A percentile compares a stretch with the other conserved stretches of the same genome.
These are phyloP conservation scores for Hylomyscus alleni DNA, from an alignment of 2,797 vertebrate species.

Conservation along the genomic window DNA sequence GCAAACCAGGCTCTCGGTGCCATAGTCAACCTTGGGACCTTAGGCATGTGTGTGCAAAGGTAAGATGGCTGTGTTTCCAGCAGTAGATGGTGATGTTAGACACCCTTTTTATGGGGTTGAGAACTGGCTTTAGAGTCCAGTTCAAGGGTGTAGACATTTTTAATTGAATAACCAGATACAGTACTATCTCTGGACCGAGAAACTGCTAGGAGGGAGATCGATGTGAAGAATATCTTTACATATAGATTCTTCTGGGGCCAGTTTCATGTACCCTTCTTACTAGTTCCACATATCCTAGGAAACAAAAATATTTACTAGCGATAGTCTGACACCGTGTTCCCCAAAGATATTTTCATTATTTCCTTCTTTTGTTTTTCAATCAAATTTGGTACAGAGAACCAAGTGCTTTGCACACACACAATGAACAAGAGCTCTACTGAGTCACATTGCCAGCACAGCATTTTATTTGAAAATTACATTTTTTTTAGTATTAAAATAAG, in stretches of 20 bases:
- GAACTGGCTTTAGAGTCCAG: neutral
- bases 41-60: neutral
- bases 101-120: neutral
- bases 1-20: neutral
- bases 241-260: neutral
- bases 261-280: neutral
- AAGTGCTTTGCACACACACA: neutral
- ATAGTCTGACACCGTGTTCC: neutral
- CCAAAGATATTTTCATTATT: neutral
- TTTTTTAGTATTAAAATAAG: slow-evolving; percentile 41
- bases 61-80: neutral
- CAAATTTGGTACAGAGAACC: neutral
- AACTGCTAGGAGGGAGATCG: neutral
- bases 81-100: neutral
- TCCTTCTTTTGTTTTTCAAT: neutral
- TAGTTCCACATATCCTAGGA: slow-evolving; percentile 48
- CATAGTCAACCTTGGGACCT: neutral
- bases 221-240: neutral
- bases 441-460: neutral
- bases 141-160: neutral
- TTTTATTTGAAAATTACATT: slow-evolving; percentile 37
- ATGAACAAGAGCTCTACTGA: neutral
- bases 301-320: slow-evolving; percentile 28
- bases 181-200: neutral
- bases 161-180: neutral